Evolutionary conservation across 2,797 vertebrate species (phyloP).

Genomic region (Pseudochaenichthys georgianus): DNA sequence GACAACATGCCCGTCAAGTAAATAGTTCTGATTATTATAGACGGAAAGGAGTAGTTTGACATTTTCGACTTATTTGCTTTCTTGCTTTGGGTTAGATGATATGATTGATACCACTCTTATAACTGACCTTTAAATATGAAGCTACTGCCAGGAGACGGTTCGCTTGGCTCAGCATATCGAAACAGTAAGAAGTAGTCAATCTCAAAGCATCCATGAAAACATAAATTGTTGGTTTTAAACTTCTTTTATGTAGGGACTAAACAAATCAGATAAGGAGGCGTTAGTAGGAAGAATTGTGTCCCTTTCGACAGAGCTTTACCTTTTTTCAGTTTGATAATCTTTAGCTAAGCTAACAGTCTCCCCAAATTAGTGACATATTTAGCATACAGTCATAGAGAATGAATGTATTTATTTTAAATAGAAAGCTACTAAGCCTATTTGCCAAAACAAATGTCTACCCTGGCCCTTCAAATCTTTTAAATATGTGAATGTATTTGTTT

Average conservation of each 20-base stretch:
- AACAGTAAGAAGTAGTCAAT: not conserved
- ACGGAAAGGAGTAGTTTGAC: conserved; percentile 23
- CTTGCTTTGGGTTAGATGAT: not conserved
- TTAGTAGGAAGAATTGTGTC: not conserved
- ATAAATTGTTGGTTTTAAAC: not conserved
- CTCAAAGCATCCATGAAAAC: not conserved
- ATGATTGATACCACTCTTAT: not conserved
- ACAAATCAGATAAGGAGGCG: not conserved
- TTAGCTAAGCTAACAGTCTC: not conserved
- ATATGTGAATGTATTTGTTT: not conserved
- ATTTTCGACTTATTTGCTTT: conserved; percentile 9
- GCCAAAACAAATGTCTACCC: not conserved
- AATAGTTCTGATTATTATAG: conserved; percentile 17
- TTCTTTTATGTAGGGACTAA: not conserved
- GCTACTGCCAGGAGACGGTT: not conserved
- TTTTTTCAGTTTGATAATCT: not conserved
- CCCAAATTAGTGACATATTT: not conserved
- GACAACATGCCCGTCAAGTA: conserved; percentile 19
- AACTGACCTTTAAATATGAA: not conserved
- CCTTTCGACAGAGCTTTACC: not conserved
- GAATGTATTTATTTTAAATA: not conserved
- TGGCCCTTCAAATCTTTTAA: not conserved
- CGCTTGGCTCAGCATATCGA: not conserved
- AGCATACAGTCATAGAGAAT: accelerated
- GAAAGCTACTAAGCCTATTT: not conserved